Evolutionary conservation across 2,113 vertebrate genomes (phyloP), one percentile per base, ranked within the genome.

Genomic region (Himantopus leucocephalus): DNA sequence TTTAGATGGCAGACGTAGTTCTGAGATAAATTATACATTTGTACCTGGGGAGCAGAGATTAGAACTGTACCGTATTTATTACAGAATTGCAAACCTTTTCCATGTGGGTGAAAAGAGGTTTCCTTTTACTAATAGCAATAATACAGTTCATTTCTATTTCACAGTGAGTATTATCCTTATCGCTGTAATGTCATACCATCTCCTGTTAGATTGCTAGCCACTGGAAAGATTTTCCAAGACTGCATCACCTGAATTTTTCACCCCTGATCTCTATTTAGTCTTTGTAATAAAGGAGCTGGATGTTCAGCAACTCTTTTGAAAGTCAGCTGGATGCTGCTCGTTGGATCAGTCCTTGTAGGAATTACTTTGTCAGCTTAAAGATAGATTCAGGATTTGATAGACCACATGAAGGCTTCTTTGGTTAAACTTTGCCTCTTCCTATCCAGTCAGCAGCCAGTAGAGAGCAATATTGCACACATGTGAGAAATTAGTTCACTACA

Each of bases 391-490:
- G 22, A 34, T 45, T 90, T 73, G 29, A 83, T 2, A 67, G 66
- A 24, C 21, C 45, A 45, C 35, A 4, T 9, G 11, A 64, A 70
- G 14, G n/a, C 22, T 77, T 70, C 67, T 80, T 77, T n/a, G 35
- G 17, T 50, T 77, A 37, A 63, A 32, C 35, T 62, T 58, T 60
- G 35, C 60, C 37, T 83, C 52, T 66, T 92, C 47, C 29, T 88
- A 78, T 82, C 55, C 32, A 66, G 70, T 35, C 39, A 75, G 80
- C 66, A 92, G 62, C 93, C 93, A 84, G 90, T 77, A 93, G 95
- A 94, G 92, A 96, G 95, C 94, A 95, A 91, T 80, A 96, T 88
- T 94, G 88, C 56, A 71, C 75, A 66, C 75, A 62, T 10, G 76
- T 55, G 75, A 80, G 67, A 77, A 96, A 71, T 90, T 26, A 77